Conservation (phyloP, 2,888 invertebrate genomes). For the Acholoe squamosa region DNA sequence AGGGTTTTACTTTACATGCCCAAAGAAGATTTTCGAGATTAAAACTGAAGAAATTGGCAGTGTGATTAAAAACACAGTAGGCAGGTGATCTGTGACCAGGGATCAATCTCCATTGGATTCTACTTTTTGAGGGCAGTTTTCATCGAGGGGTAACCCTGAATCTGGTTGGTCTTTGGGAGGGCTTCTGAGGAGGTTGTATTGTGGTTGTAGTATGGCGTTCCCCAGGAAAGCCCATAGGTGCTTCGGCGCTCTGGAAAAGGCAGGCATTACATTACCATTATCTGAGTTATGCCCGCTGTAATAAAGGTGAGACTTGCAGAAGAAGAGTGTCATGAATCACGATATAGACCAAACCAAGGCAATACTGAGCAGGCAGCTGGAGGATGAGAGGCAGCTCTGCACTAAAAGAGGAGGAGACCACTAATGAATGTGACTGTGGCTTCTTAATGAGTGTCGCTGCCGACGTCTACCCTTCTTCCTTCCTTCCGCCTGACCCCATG, state of each 20-base stretch:
- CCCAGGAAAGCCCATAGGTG: no score
- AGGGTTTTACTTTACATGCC: background rate
- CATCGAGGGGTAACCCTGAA: slow-evolving; percentile 9
- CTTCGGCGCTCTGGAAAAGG: no score
- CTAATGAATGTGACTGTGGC: slow-evolving; percentile 29
- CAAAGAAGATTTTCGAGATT: slow-evolving; percentile 24
- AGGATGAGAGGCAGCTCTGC: background rate
- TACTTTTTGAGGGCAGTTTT: background rate
- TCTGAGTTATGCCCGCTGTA: no score
- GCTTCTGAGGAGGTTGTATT: background rate
- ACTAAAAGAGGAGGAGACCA: slow-evolving; percentile 4
- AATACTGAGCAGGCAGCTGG: background rate
- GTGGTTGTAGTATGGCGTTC: no score
- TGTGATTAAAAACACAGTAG: background rate
- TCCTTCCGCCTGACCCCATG: background rate
- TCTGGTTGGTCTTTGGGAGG: background rate
- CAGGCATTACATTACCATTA: no score
- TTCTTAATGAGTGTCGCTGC: background rate
- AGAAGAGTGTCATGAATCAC: background rate
- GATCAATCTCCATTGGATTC: background rate
- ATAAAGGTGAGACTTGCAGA: background rate
- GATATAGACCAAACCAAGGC: background rate
- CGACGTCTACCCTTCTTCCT: background rate
- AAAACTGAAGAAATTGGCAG: background rate
- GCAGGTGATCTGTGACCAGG: background rate